phyloP scores from a whole-genome alignment of 2,888 invertebrate genomes.

The Campoplex capitator region DNA sequence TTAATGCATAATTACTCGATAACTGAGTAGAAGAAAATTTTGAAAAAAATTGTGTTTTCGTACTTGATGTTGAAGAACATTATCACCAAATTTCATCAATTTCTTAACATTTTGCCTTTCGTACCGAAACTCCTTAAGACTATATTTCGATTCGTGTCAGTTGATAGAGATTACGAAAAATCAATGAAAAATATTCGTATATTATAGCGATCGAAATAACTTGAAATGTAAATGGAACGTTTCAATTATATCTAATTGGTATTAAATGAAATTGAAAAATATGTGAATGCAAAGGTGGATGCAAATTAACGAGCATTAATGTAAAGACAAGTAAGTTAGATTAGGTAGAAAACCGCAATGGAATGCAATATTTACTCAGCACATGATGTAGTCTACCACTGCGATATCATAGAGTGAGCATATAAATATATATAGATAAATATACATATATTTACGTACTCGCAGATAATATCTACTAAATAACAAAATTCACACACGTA shows the following conservation, averaged over 20 bases:
- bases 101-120: too few relatives aligned
- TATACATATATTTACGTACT: neutral
- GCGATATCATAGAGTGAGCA: neutral
- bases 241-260: neutral
- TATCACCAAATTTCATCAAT: too few relatives aligned
- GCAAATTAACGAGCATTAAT: conserved; percentile 11
- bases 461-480: neutral
- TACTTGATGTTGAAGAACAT: too few relatives aligned
- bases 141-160: neutral
- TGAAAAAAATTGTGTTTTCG: too few relatives aligned
- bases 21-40: too few relatives aligned
- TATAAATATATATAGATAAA: neutral
- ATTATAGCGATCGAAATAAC: neutral
- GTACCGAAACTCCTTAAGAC: too few relatives aligned
- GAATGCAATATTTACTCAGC: neutral
- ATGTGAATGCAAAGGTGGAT: neutral
- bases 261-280: neutral
- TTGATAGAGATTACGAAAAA: neutral
- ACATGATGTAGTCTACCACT: neutral
- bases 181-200: neutral
- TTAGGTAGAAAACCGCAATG: conserved; percentile 34
- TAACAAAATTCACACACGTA: conserved; percentile 19
- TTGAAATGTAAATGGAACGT: neutral
- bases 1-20: too few relatives aligned
- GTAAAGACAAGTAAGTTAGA: conserved; percentile 5